Conservation (phyloP, 1,140 invertebrate genomes). For the Drosophila willistoni region DNA sequence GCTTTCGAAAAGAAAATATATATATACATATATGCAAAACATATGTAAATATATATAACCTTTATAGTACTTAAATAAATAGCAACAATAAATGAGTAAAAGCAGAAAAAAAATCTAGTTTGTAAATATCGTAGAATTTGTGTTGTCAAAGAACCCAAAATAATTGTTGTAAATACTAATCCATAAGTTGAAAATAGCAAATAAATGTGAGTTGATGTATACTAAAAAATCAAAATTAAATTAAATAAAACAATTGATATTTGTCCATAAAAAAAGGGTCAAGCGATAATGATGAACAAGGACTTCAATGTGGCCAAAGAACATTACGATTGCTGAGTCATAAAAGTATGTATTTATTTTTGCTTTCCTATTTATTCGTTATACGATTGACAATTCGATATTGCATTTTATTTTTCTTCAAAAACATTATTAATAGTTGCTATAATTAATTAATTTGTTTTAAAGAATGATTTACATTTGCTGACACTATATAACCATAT, state of each 20-base stretch:
- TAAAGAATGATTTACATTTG: no score
- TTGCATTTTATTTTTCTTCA: no score
- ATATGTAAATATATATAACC: not conserved
- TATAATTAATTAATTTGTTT: no score
- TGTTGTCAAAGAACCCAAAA: conserved; percentile 50
- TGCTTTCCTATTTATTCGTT: no score
- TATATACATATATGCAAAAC: not conserved
- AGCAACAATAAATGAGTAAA: not conserved
- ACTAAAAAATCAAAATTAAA: conserved; percentile 36
- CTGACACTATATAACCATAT: no score
- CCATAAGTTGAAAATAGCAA: conserved; percentile 45
- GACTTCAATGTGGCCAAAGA: no score
- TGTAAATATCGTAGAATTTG: conserved; percentile 42
- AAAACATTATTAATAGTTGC: no score
- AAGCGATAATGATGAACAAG: no score
- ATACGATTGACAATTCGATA: no score
- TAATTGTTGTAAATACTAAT: conserved; percentile 53
- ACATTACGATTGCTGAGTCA: no score
- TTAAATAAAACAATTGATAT: conserved; percentile 58
- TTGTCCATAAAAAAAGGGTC: conserved; percentile 40
- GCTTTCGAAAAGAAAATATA: conserved; percentile 27
- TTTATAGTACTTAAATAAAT: not conserved
- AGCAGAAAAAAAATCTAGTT: conserved; percentile 15
- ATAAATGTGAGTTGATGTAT: conserved; percentile 72
- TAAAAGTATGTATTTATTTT: no score